A percentile compares a stretch with the other conserved stretches of the same genome.
These are phyloP conservation scores for Lithobates sylvaticus DNA, from an alignment of 2,797 vertebrate genomes.

Conservation along the genomic window DNA sequence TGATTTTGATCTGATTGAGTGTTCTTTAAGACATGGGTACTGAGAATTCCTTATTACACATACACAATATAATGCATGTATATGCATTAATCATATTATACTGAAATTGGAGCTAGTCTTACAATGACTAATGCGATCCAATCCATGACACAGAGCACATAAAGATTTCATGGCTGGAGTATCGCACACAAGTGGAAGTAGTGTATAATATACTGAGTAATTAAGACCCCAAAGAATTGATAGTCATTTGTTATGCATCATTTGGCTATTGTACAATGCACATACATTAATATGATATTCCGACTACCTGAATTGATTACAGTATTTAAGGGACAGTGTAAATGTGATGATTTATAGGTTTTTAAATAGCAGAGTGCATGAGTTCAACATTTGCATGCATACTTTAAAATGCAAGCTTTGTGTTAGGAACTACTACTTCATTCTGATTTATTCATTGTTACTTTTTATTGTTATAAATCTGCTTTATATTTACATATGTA, in stretches of 20 bases:
- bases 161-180: conserved; percentile 35
- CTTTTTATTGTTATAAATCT: background rate
- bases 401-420: background rate
- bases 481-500: background rate
- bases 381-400: background rate
- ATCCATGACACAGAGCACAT: background rate
- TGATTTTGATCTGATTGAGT: background rate
- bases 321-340: conserved; percentile 14
- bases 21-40: background rate
- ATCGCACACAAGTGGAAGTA: background rate
- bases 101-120: background rate
- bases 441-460: background rate
- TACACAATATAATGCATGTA: background rate
- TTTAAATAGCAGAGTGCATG: background rate
- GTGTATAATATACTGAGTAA: conserved; percentile 32
- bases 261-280: conserved; percentile 10
- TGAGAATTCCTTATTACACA: background rate
- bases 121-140: conserved; percentile 6
- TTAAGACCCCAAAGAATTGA: conserved; percentile 46
- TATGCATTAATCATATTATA: conserved; percentile 12
- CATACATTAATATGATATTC: conserved; percentile 20
- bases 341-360: conserved; percentile 22
- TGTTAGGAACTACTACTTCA: background rate
- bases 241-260: conserved; percentile 36
- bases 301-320: conserved; percentile 6